These are phyloP conservation scores for Aporophyla nigra DNA, from an alignment of 2,888 invertebrate species.

Conservation along the genomic window DNA sequence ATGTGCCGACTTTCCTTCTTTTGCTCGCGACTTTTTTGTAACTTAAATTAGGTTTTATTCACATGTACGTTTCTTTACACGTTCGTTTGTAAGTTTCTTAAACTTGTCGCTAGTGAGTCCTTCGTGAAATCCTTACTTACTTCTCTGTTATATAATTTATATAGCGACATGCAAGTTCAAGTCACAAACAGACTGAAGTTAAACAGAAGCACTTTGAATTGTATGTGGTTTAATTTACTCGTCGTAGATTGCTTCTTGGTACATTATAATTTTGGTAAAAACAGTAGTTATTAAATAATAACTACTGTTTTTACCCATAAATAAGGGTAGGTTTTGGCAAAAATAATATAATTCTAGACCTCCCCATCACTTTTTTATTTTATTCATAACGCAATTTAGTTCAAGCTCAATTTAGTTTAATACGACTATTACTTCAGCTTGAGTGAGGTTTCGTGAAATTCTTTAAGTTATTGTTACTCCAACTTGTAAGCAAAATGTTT, in stretches of 20 bases:
- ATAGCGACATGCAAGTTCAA: not conserved
- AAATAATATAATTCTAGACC: not conserved
- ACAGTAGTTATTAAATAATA: no score
- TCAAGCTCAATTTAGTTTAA: slow-evolving; percentile 35
- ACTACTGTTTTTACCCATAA: no score
- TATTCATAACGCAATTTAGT: slow-evolving; percentile 15
- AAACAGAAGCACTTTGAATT: slow-evolving; percentile 17
- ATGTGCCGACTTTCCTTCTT: slow-evolving; percentile 47
- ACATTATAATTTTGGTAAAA: not conserved
- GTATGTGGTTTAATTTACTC: slow-evolving; percentile 15
- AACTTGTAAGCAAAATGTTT: slow-evolving; percentile 32
- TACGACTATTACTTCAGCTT: slow-evolving; percentile 30
- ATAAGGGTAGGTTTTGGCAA: not conserved
- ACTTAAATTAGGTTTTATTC: slow-evolving; percentile 64
- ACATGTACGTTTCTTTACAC: slow-evolving; percentile 47
- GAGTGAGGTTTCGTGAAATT: slow-evolving; percentile 2
- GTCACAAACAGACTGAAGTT: slow-evolving; percentile 22
- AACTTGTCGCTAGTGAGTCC: slow-evolving; percentile 41
- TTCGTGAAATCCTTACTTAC: slow-evolving; percentile 32
- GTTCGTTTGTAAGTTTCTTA: slow-evolving; percentile 53
- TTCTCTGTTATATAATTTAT: slow-evolving; percentile 23
- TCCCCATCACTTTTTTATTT: slow-evolving; percentile 14
- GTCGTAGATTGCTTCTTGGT: not conserved
- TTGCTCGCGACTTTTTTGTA: slow-evolving; percentile 52
- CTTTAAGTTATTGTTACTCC: slow-evolving; percentile 15